A percentile compares a stretch with the other conserved stretches of the same genome.
These are phyloP conservation scores for Vulpes ferrilata DNA, from an alignment of 2,113 vertebrate genomes.

Conservation along the genomic window DNA sequence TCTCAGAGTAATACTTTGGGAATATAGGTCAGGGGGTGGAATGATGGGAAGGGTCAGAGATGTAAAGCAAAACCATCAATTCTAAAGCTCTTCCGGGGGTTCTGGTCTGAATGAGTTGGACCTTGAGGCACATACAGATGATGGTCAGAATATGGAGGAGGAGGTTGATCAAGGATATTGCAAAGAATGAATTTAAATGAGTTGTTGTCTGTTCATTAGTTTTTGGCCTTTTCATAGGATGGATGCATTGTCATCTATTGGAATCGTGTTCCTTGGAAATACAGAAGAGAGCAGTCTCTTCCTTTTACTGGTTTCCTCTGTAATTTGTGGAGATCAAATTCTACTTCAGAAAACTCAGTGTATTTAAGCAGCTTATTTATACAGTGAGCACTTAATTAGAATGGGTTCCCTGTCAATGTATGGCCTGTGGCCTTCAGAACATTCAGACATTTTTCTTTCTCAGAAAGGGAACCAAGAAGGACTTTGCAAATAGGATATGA, in stretches of 20 bases:
- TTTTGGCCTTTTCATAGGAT: neutral
- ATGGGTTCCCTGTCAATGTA: neutral
- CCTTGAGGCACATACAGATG: neutral
- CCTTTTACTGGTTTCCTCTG: neutral
- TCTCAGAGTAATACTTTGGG: neutral
- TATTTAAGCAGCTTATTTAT: neutral
- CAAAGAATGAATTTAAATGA: neutral
- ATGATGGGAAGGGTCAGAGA: neutral
- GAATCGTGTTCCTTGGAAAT: neutral
- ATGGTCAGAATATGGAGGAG: neutral
- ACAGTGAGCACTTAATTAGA: neutral
- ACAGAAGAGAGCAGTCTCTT: neutral
- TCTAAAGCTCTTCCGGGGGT: neutral
- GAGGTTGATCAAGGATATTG: rapidly evolving
- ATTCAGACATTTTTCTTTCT: neutral
- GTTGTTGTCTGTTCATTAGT: neutral
- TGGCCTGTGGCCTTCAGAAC: neutral
- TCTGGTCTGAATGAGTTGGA: neutral
- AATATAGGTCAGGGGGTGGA: neutral
- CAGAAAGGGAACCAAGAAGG: neutral
- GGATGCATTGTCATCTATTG: neutral
- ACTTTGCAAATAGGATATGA: neutral
- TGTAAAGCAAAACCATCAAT: neutral
- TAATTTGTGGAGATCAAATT: neutral
- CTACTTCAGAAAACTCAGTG: neutral